phyloP scores from a whole-genome alignment of 2,888 invertebrate genomes.

The Dilophus febrilis region DNA sequence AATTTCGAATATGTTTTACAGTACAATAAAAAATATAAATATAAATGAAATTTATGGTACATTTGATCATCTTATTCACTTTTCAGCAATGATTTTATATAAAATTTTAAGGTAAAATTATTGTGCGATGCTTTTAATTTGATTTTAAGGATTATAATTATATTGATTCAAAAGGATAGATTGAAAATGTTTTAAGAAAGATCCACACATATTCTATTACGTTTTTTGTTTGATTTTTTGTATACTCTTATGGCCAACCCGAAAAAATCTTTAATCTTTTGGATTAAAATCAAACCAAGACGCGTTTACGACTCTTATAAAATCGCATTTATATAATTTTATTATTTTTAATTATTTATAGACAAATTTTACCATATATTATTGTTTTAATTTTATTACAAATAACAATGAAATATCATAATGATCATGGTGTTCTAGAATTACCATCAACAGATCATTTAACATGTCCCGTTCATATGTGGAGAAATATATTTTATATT shows the following conservation, averaged over 20 bases:
- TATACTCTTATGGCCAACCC: too few relatives aligned
- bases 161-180: too few relatives aligned
- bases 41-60: slow-evolving; percentile 30
- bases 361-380: slow-evolving; percentile 43
- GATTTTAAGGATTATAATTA: too few relatives aligned
- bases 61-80: slow-evolving; percentile 34
- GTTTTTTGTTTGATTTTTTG: too few relatives aligned
- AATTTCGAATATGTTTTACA: slow-evolving; percentile 42
- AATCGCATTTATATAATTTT: too few relatives aligned
- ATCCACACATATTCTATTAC: too few relatives aligned
- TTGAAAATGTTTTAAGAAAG: too few relatives aligned
- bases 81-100: slow-evolving; percentile 34
- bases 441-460: slow-evolving; percentile 37
- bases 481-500: slow-evolving; percentile 44
- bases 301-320: too few relatives aligned
- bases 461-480: slow-evolving; percentile 42
- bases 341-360: slow-evolving; percentile 19
- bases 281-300: too few relatives aligned
- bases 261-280: too few relatives aligned
- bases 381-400: slow-evolving; percentile 37
- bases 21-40: slow-evolving; percentile 34
- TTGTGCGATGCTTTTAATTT: too few relatives aligned
- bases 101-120: slow-evolving; percentile 37
- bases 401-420: slow-evolving; percentile 31
- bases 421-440: slow-evolving; percentile 31